Base-by-base conservation (phyloP, 1,140 invertebrate species). In the Hypothenemus hampei region DNA sequence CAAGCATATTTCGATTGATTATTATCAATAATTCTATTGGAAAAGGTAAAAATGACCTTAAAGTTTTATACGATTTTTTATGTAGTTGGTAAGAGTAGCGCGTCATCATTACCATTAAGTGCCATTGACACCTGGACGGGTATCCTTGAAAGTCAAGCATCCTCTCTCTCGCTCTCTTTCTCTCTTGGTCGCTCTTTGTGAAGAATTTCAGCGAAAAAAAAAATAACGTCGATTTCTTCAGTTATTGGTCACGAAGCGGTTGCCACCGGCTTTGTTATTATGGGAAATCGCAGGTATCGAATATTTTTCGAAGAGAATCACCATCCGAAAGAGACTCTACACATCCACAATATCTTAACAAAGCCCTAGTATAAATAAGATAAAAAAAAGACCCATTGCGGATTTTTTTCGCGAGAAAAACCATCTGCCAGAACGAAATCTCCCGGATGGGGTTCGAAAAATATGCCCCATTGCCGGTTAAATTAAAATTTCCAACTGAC, bases 51-150 rank as follows among this genome's bases (percentile, higher is more conserved):
- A n/a, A n/a, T n/a, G n/a, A n/a, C n/a, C n/a, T n/a, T n/a, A n/a
- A n/a, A n/a, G n/a, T n/a, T n/a, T n/a, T n/a, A n/a, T n/a, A n/a
- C n/a, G n/a, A n/a, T n/a, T n/a, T n/a, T n/a, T n/a, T n/a, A n/a
- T n/a, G n/a, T 37, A 51, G 48, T 51, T 51, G 48, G 48, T 35
- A 37, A 37, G 13, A 29, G 40, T 46, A 13, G 41, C 51, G 43
- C 51, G 51, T 46, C 51, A 54, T 46, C 51, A 45, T 54, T 54
- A 54, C 39, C 51, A 51, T 51, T 40, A 54, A 46, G 51, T 54
- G 51, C 51, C 51, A 54, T 54, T 54, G 51, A 54, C 51, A 54
- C 51, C 43, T 46, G 51, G 51, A 54, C 29, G 51, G 43, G 24
- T 54, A 54, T 54, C 51, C 51, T 54, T 54, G 51, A 54, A 54